These are phyloP conservation scores for Neomonachus schauinslandi DNA, from an alignment of 2,113 vertebrate species.

Conservation along the genomic window DNA sequence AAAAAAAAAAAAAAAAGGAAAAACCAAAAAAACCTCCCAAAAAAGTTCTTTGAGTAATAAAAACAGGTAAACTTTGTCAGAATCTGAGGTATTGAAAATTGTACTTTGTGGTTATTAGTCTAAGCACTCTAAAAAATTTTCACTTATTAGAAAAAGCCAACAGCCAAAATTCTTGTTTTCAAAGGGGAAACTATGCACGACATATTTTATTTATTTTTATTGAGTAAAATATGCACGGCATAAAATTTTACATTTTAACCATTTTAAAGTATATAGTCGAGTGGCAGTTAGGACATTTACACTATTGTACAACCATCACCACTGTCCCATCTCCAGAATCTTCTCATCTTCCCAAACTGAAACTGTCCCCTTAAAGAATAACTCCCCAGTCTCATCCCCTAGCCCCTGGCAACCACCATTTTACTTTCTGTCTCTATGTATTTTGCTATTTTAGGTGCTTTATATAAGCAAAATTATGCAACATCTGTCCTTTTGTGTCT, in stretches of 20 bases:
- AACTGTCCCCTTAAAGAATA: not conserved
- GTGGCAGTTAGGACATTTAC: not conserved
- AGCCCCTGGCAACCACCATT: not conserved
- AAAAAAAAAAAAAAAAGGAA: not conserved
- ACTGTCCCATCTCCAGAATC: not conserved
- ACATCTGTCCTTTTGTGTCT: not conserved
- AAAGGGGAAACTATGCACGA: not conserved
- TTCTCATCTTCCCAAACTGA: not conserved
- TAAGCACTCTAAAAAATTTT: not conserved
- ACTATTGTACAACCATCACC: not conserved
- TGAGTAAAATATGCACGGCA: not conserved
- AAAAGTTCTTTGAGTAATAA: not conserved
- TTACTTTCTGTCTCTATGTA: not conserved
- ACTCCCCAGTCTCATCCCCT: not conserved
- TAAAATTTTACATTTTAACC: not conserved
- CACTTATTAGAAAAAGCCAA: constrained; percentile 24
- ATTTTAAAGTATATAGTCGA: not conserved
- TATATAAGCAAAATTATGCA: not conserved
- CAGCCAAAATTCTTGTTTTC: not conserved
- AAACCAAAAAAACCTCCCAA: not conserved
- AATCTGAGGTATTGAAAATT: not conserved
- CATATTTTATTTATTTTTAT: not conserved
- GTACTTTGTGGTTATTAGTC: not conserved
- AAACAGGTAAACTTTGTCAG: not conserved
- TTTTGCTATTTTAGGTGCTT: not conserved